Evolutionary conservation across 2,888 invertebrate species (phyloP).

Genomic region (Sepiola atlantica): DNA sequence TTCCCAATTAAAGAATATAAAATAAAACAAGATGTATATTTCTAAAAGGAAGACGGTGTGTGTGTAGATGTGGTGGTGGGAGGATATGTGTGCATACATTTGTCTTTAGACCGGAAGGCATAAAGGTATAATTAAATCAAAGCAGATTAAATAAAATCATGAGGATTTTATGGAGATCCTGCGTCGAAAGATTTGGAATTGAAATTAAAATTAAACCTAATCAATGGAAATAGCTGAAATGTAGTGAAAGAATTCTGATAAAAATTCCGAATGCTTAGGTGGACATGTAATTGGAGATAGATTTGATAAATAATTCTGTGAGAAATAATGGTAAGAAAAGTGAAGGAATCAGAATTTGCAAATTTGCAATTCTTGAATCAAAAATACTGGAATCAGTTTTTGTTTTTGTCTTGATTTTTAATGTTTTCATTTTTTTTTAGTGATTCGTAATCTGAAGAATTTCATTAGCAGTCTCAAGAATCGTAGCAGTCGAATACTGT

Average conservation of each 20-base stretch:
- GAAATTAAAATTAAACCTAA: constrained; percentile 9
- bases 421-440: too few relatives aligned
- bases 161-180: constrained; percentile 2
- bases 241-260: background rate
- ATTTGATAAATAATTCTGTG: background rate
- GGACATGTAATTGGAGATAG: background rate
- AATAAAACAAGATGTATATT: background rate
- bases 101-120: background rate
- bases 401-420: background rate
- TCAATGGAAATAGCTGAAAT: background rate
- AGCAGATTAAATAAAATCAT: background rate
- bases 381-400: background rate
- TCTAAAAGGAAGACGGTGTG: background rate
- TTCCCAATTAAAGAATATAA: background rate
- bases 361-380: background rate
- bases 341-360: background rate
- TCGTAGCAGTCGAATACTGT: background rate
- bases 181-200: background rate
- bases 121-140: constrained; percentile 6
- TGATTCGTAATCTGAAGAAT: background rate
- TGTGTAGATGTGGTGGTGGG: background rate
- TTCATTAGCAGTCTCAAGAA: background rate
- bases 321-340: background rate
- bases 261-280: background rate
- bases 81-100: background rate